phyloP scores from a whole-genome alignment of 2,888 invertebrate species.

The Cheilosia variabilis region DNA sequence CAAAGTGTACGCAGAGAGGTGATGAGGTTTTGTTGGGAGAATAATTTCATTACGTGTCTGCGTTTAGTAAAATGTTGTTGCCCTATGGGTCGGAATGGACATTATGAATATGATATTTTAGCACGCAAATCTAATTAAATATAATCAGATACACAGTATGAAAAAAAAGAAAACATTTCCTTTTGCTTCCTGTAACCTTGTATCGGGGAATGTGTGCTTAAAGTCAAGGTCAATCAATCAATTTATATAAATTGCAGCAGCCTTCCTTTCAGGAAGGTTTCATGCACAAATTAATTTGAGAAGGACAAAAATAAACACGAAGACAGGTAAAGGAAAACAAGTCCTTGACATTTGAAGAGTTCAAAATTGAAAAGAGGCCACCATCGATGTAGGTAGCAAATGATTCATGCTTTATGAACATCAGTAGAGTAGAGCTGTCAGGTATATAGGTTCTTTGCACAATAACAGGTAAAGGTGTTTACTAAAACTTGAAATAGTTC shows the following conservation, averaged over 20 bases:
- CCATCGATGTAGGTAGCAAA: no score
- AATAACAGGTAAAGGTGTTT: no score
- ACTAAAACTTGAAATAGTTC: no score
- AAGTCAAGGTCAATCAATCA: conserved; percentile 2
- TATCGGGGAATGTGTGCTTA: background rate
- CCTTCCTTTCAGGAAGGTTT: no score
- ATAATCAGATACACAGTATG: background rate
- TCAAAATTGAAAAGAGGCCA: background rate
- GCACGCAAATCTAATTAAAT: background rate
- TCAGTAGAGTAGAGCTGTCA: no score
- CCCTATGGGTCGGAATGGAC: background rate
- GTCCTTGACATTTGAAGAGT: background rate
- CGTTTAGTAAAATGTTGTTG: background rate
- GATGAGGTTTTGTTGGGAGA: conserved; percentile 4
- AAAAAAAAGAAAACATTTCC: no score
- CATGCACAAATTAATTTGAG: background rate
- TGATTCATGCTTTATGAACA: no score
- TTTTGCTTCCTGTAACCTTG: background rate
- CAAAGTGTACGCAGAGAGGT: background rate
- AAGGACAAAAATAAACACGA: background rate
- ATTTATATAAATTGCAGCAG: background rate
- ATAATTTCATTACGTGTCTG: conserved; percentile 1
- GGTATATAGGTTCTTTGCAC: no score
- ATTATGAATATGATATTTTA: background rate
- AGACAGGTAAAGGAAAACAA: background rate